Evolutionary conservation across 2,797 vertebrate genomes (phyloP).

Genomic region (Xenentodon cancila): DNA sequence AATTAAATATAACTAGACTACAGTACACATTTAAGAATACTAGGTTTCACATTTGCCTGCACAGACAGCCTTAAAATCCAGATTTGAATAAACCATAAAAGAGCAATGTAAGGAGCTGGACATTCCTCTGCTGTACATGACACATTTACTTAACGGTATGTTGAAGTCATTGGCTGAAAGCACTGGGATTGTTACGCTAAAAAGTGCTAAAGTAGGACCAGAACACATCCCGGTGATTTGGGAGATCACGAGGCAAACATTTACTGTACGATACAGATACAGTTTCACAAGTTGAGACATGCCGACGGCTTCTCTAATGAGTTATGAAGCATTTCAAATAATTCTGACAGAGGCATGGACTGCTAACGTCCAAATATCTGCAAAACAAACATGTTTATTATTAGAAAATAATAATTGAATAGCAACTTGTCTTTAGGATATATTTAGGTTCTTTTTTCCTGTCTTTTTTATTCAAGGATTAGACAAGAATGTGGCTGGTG

Average conservation of each 20-base stretch:
- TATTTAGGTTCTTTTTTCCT: constrained; percentile 2
- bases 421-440: constrained; percentile 14
- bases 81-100: constrained; percentile 19
- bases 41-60: no score
- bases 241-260: constrained; percentile 30
- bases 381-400: constrained; percentile 7
- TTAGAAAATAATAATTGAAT: constrained; percentile 32
- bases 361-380: constrained; percentile 16
- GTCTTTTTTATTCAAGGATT: neutral
- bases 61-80: neutral
- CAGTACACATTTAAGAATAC: no score
- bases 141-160: no score
- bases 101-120: constrained; percentile 19
- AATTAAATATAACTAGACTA: no score
- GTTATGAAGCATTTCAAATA: constrained; percentile 20
- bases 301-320: constrained; percentile 30
- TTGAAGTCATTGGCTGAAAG: no score
- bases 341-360: constrained; percentile 2
- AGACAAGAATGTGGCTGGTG: constrained; percentile 2
- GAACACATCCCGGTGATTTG: constrained; percentile 13
- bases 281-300: constrained; percentile 33
- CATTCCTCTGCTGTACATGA: neutral
- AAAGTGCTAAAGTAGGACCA: constrained; percentile 7
- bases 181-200: neutral
- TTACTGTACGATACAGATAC: constrained; percentile 6